Evolutionary conservation across 2,888 invertebrate genomes (phyloP), one percentile per base, ranked within the genome.

Genomic region (Athrips mouffetella): DNA sequence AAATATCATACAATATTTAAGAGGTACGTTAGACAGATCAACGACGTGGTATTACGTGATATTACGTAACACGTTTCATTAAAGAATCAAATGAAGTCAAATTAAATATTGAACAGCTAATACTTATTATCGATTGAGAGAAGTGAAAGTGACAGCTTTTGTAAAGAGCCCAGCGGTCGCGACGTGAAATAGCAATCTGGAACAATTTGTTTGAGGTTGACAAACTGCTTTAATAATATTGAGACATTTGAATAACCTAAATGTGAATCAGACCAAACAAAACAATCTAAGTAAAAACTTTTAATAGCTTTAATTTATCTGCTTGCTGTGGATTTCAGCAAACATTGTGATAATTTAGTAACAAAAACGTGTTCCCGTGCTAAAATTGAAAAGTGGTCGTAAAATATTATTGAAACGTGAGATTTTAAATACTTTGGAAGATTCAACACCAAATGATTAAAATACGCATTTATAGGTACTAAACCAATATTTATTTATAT

Each of bases 141-240:
- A 84, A 84, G 84, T 80, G 84, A 85, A 85, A 85, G 84, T 68
- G 40, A 54, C 51, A 57, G 57, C 63, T 60, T 62, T 63, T 60
- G 58, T 62, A 52, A 54, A 56, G 62, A 75, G 74, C 76, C 77
- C 71, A 80, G 77, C 60, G 78, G 61, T 66, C 67, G 62, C 57
- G 54, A 60, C 62, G 59, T 62, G 63, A 63, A 62, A 58, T 68
- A 55, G 54, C 55, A 59, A 63, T 60, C 55, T 59, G 57, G 59
- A 59, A 52, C 64, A 62, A 52, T 61, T 58, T 55, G 53, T 53
- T 52, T 49, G 46, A 45, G 44, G 47, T 47, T 50, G 31, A 52
- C 52, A 54, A 55, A 63, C 62, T 61, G 67, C 67, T 58, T 52
- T 54, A 57, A 50, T 57, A 51, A 53, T 59, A 54, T 72, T 70